Evolutionary conservation across 1,140 invertebrate genomes (phyloP).

Genomic region (Sogatella furcifera): DNA sequence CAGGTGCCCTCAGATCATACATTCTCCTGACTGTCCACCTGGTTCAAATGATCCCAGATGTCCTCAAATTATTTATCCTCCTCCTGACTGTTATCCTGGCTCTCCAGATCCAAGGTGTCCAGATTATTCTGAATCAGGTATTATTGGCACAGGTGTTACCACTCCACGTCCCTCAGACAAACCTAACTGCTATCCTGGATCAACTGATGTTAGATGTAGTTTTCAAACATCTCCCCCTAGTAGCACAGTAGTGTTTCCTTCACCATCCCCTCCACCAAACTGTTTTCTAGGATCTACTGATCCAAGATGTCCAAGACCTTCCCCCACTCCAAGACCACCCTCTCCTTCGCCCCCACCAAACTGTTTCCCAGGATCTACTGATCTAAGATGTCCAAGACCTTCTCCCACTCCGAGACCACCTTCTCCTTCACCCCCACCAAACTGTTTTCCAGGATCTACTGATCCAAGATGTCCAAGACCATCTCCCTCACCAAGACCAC

Average conservation of each 20-base stretch:
- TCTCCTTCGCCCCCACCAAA: constrained; percentile 22
- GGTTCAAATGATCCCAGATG: constrained; percentile 32
- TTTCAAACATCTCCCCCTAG: constrained; percentile 18
- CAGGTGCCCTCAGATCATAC: constrained; percentile 27
- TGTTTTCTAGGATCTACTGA: constrained; percentile 30
- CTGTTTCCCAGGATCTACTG: constrained; percentile 26
- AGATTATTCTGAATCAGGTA: constrained; percentile 21
- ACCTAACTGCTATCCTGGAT: constrained; percentile 28
- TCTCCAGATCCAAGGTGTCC: constrained; percentile 30
- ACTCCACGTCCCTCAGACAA: constrained; percentile 5
- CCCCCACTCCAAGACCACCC: constrained; percentile 18
- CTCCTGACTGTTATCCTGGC: constrained; percentile 26
- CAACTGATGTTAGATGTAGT: constrained; percentile 29
- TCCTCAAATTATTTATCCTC: constrained; percentile 23
- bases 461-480: constrained; percentile 29
- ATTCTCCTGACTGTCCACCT: constrained; percentile 28
- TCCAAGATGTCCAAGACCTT: constrained; percentile 26
- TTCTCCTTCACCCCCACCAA: constrained; percentile 14
- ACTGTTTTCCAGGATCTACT: constrained; percentile 29
- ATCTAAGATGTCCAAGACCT: constrained; percentile 28
- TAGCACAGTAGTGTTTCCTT: constrained; percentile 19
- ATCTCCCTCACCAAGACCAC: constrained; percentile 17
- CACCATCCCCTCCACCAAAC: constrained; percentile 22
- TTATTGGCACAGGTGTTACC: neutral
- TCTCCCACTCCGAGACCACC: constrained; percentile 23